A percentile compares a stretch with the other conserved stretches of the same genome.
Conservation (phyloP, 1,140 invertebrate genomes). For the Drosophila paulistorum region DNA sequence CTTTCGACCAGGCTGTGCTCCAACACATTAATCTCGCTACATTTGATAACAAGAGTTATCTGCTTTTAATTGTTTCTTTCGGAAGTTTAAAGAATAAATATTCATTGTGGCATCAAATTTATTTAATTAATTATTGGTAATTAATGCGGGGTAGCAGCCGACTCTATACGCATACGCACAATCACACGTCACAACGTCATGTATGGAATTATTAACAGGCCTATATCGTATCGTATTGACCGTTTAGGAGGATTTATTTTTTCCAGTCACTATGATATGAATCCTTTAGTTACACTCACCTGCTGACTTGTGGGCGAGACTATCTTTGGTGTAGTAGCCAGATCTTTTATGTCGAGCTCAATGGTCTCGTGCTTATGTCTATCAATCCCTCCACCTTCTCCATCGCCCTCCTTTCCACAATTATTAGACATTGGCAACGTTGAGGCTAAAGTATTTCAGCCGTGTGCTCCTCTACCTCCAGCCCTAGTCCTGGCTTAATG, state of each 20-base stretch:
- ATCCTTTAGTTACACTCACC: constrained; percentile 24
- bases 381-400: constrained; percentile 52
- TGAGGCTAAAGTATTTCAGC: background rate
- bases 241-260: background rate
- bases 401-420: constrained; percentile 53
- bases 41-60: constrained; percentile 48
- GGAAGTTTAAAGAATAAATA: too few species aligned
- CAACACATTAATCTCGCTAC: constrained; percentile 32
- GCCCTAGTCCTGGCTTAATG: background rate
- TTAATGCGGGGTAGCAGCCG: too few species aligned
- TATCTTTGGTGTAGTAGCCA: constrained; percentile 20
- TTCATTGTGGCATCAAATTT: too few species aligned
- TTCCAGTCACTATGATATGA: background rate
- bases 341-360: constrained; percentile 61
- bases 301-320: constrained; percentile 44
- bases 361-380: constrained; percentile 46
- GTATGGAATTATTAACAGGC: too few species aligned
- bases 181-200: too few species aligned
- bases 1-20: constrained; percentile 22
- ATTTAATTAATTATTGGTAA: too few species aligned
- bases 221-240: too few species aligned
- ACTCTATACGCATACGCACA: too few species aligned
- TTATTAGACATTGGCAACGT: constrained; percentile 51
- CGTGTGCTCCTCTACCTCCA: constrained; percentile 2
- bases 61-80: constrained; percentile 34